Base-by-base conservation (phyloP, 1,140 invertebrate genomes). In the Drosophila pandora region DNA sequence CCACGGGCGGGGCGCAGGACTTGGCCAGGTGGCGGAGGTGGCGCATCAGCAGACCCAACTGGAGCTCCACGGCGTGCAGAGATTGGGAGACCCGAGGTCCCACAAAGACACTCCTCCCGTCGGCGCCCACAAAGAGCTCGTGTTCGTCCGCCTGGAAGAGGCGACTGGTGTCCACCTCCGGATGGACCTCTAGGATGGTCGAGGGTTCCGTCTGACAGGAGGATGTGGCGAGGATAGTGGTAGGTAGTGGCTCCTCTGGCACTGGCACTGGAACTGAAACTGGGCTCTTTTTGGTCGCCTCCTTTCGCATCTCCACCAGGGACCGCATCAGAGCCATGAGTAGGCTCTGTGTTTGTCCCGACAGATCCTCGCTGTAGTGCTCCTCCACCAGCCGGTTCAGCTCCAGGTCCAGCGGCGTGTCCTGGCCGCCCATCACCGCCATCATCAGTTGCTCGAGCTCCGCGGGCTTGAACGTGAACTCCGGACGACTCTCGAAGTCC, bases 401-500 rank as follows among this genome's bases (percentile, higher is more conserved):
- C 17, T 64, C 49, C 10, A 8, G 2, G n/a, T 54, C 67, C 1
- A 60, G 2, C 12, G 9, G 5, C 1, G 13, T 28, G 21, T 57
- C 50, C 2, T 55, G 34, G 0, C 50, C 52, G 21, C 72, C 72
- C 3, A 83, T 23, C 0, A 91, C 45, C 0, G 75, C 71, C 7
- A 45, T 23, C 3, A 90, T 53, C 22, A 91, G 55, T 21, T 77
- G 58, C 57, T 73, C 45, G 25, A 90, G 72, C 25, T 91, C 89
- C 9, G 60, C 48, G 21, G 45, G 3, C 0, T 9, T 74, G 25
- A 91, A 91, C 1, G 88, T 89, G 48, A 90, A 91, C 8, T 67
- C 47, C 0, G 52, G 21, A 0, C 67, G 71, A 4, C 21, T 63
- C 17, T 90, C 73, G 28, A 90, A 88, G 21, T 90, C 58, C 6